A percentile compares a stretch with the other conserved stretches of the same genome.
These are phyloP conservation scores for Thera obeliscata DNA, from an alignment of 2,888 invertebrate genomes.

Conservation along the genomic window DNA sequence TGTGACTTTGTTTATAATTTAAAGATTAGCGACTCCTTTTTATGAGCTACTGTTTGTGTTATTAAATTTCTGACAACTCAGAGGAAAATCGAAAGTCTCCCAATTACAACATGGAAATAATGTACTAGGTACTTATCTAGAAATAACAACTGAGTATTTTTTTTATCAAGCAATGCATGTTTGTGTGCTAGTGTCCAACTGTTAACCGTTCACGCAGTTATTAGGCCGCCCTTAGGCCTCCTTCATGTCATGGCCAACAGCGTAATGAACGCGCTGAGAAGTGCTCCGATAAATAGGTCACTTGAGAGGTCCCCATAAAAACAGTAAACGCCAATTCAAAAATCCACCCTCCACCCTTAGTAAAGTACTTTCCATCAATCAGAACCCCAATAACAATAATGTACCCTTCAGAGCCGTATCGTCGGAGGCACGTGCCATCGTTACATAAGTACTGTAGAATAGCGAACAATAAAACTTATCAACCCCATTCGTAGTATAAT, in stretches of 20 bases:
- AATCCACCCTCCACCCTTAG: not conserved
- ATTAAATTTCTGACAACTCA: conserved; percentile 29
- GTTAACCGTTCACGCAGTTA: too few relatives aligned
- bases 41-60: conserved; percentile 27
- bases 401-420: not conserved
- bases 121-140: too few relatives aligned
- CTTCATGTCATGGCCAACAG: too few relatives aligned
- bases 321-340: not conserved
- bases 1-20: conserved; percentile 47
- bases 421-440: conserved; percentile 10
- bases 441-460: conserved; percentile 10
- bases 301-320: too few relatives aligned
- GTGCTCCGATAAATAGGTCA: too few relatives aligned
- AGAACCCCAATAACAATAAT: not conserved
- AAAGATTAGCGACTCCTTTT: conserved; percentile 40
- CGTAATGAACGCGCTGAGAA: too few relatives aligned
- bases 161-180: too few relatives aligned
- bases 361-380: not conserved
- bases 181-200: too few relatives aligned
- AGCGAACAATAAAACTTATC: conserved; percentile 37
- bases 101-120: not conserved
- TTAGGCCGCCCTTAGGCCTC: too few relatives aligned
- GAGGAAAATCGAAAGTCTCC: not conserved
- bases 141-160: too few relatives aligned
- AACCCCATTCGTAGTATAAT: conserved; percentile 36